Evolutionary conservation across 1,140 invertebrate species (phyloP), one percentile per base, ranked within the genome.

Genomic region (Archivesica marissinica): DNA sequence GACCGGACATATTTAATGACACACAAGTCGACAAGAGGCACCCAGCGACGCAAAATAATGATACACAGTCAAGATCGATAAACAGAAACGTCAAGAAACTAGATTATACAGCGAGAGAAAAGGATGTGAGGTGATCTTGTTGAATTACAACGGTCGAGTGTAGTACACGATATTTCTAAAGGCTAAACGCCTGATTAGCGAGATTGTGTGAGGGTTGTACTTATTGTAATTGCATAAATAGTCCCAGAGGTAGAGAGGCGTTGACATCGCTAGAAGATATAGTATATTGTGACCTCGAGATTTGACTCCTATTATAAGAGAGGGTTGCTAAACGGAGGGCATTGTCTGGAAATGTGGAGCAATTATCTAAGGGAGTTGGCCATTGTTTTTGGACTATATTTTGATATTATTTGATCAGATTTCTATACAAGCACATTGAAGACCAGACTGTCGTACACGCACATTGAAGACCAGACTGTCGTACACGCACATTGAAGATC

Each of bases 211-310:
- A 13, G 15, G 28, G 30, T 35, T 64, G 6, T 33, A 64, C 59
- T 64, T 64, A 35, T 33, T 13, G n/a, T 64, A 64, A 64, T 64
- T 64, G 25, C 30, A 20, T 64, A 64, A 64, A 35, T 64, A 25
- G 59, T 35, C 59, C 59, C 30, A 35, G 59, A 64, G 59, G 30
- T 9, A 64, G 33, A 30, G 15, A 64, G 7, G 59, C 25, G 1
- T 9, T 3, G 28, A 13, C 6, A 64, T 35, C 30, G 15, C 33
- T 64, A n/a, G n/a, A n/a, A n/a, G n/a, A n/a, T n/a, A n/a, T n/a
- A n/a, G n/a, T n/a, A n/a, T n/a, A n/a, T n/a, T n/a, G n/a, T n/a
- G n/a, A n/a, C n/a, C n/a, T n/a, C n/a, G n/a, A n/a, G n/a, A n/a
- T n/a, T n/a, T n/a, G n/a, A n/a, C n/a, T n/a, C n/a, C n/a, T n/a